These are phyloP conservation scores for Drosophila vallismaia DNA, from an alignment of 2,888 invertebrate genomes.

Conservation along the genomic window DNA sequence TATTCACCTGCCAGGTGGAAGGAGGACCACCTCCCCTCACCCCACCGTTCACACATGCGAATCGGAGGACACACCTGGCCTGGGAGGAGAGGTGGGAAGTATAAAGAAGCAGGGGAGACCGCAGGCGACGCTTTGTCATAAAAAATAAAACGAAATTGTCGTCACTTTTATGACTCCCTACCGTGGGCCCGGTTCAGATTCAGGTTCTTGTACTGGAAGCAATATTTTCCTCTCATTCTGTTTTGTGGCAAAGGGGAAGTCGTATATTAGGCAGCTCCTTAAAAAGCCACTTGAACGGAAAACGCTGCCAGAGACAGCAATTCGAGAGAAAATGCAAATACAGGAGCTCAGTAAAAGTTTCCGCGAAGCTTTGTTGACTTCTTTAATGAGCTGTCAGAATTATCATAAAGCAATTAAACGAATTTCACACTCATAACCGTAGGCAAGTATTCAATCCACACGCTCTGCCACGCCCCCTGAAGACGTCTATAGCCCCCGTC, in stretches of 20 bases:
- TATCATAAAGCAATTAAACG: conserved; percentile 79
- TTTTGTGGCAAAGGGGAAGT: conserved; percentile 66
- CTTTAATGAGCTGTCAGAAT: conserved; percentile 76
- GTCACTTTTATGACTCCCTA: conserved; percentile 70
- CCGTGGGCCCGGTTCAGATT: conserved; percentile 39
- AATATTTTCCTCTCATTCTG: conserved; percentile 8
- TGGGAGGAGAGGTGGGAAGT: conserved; percentile 21
- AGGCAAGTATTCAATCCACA: conserved; percentile 42
- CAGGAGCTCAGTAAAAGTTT: conserved; percentile 38
- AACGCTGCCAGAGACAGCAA: conserved; percentile 28
- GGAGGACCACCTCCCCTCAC: conserved; percentile 21
- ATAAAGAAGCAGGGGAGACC: conserved; percentile 46
- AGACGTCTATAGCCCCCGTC: neutral
- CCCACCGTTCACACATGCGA: conserved; percentile 12
- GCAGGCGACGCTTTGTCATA: conserved; percentile 67
- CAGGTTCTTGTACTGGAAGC: conserved; percentile 4
- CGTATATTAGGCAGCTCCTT: conserved; percentile 74
- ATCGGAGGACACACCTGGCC: conserved; percentile 50
- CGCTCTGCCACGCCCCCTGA: conserved; percentile 21
- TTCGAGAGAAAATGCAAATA: neutral
- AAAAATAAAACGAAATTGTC: conserved; percentile 76
- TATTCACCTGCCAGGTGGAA: conserved; percentile 49
- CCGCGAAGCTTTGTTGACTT: conserved; percentile 45
- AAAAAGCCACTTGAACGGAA: conserved; percentile 64
- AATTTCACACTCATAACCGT: conserved; percentile 53